Percentiles rank a stretch among this genome's conserved stretches.
Conservation (phyloP, 92 coral and sea anemone species). For the Bergia puertoricense region DNA sequence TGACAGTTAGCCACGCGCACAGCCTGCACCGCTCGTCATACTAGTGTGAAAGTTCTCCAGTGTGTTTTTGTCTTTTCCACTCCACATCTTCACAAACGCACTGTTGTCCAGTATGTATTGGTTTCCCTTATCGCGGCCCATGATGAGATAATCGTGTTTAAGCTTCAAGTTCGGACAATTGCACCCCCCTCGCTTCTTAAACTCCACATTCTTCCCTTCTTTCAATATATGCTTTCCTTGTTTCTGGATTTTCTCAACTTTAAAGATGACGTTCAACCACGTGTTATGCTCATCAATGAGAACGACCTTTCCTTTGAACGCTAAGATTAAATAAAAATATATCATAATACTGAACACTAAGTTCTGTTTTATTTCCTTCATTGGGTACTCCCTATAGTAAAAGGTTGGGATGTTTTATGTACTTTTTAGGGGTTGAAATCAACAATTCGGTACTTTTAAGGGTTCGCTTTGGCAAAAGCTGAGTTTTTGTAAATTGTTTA, state of each 20-base stretch:
- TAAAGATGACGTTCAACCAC: conserved; percentile 64
- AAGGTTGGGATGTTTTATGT: too few species aligned
- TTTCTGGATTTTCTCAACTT: conserved; percentile 60
- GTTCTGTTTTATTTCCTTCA: background rate
- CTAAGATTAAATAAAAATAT: conserved; percentile 31
- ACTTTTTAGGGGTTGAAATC: too few species aligned
- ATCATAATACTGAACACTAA: background rate
- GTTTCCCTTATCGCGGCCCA: conserved; percentile 73
- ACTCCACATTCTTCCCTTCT: conserved; percentile 52
- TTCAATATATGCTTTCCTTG: conserved; percentile 50
- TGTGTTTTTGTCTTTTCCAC: conserved; percentile 9
- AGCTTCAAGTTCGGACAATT: conserved; percentile 68
- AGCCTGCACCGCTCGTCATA: conserved; percentile 19
- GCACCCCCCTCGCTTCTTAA: conserved; percentile 75
- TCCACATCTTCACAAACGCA: conserved; percentile 75
- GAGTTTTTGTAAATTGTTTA: too few species aligned
- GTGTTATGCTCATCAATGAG: conserved; percentile 69
- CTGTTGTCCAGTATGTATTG: conserved; percentile 65
- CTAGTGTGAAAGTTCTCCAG: conserved; percentile 49
- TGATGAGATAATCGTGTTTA: conserved; percentile 66
- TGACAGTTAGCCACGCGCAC: background rate
- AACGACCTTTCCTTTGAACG: conserved; percentile 70
- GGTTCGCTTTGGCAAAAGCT: background rate
- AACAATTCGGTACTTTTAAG: too few species aligned
- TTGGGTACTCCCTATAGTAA: too few species aligned